phyloP scores from a whole-genome alignment of 1,140 invertebrate species.

The Drosophila orosa region DNA sequence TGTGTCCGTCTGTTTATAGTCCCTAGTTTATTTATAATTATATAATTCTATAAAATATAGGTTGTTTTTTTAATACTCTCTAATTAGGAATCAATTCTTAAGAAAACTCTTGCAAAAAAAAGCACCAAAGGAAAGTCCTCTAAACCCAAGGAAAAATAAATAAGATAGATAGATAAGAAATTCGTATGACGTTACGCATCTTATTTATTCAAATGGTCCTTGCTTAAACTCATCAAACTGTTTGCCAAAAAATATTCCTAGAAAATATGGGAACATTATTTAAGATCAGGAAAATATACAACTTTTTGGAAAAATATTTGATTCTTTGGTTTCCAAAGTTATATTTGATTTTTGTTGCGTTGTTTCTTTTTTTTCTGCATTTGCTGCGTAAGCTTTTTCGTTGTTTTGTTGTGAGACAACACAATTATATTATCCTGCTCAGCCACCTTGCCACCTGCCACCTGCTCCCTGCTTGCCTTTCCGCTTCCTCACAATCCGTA shows the following conservation, averaged over 20 bases:
- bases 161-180: neutral
- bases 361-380: slow-evolving; percentile 7
- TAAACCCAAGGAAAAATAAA: neutral
- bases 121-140: neutral
- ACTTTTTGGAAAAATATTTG: neutral
- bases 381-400: slow-evolving; percentile 6
- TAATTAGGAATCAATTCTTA: too few relatives aligned
- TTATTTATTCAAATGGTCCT: neutral
- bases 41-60: too few relatives aligned
- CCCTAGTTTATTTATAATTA: too few relatives aligned
- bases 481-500: slow-evolving; percentile 24
- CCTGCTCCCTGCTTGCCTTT: slow-evolving; percentile 38
- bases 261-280: too few relatives aligned
- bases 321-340: slow-evolving; percentile 10
- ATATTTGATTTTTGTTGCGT: neutral
- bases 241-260: neutral
- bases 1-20: neutral
- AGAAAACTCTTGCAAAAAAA: too few relatives aligned
- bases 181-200: neutral
- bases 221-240: neutral
- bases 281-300: neutral
- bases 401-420: slow-evolving; percentile 17
- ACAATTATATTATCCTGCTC: slow-evolving; percentile 28
- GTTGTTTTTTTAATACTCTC: too few relatives aligned
- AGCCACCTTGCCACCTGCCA: slow-evolving; percentile 16